phyloP scores from a whole-genome alignment of 2,113 vertebrate species.

The Zapus hudsonius region DNA sequence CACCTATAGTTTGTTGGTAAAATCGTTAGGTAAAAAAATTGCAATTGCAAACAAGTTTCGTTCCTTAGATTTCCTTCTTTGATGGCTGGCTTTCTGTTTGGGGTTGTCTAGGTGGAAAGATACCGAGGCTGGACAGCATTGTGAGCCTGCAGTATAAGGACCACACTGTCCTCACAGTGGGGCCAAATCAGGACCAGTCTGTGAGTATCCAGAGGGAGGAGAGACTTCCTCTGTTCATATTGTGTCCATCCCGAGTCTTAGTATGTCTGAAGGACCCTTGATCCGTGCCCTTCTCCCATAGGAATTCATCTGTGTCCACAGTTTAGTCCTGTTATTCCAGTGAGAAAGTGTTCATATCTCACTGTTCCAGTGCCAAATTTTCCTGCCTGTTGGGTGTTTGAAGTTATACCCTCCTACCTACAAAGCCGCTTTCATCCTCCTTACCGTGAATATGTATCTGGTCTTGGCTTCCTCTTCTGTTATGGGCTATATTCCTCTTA shows the following conservation, averaged over 20 bases:
- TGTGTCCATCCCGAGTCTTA: not conserved
- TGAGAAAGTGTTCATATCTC: not conserved
- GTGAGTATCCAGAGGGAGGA: slow-evolving; percentile 83
- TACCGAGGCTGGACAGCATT: slow-evolving; percentile 88
- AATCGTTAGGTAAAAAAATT: not conserved
- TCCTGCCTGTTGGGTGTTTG: not conserved
- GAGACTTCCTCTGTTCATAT: not conserved
- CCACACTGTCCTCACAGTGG: slow-evolving; percentile 88
- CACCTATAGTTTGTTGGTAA: not conserved
- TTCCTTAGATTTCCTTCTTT: too few species aligned
- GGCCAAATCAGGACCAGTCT: slow-evolving; percentile 84
- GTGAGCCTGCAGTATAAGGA: slow-evolving; percentile 89
- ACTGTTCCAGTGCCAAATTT: not conserved
- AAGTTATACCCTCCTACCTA: not conserved
- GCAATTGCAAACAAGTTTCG: too few species aligned
- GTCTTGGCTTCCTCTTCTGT: not conserved
- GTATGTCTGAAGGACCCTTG: not conserved
- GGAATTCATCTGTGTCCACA: not conserved
- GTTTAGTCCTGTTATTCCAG: not conserved
- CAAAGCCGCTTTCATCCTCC: not conserved
- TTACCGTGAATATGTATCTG: not conserved
- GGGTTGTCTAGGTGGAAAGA: slow-evolving; percentile 83
- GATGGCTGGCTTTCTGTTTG: slow-evolving; percentile 2
- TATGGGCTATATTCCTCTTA: not conserved
- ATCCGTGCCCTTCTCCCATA: not conserved